Conservation (phyloP, 2,113 vertebrate species). For the Turdus rufiventris region DNA sequence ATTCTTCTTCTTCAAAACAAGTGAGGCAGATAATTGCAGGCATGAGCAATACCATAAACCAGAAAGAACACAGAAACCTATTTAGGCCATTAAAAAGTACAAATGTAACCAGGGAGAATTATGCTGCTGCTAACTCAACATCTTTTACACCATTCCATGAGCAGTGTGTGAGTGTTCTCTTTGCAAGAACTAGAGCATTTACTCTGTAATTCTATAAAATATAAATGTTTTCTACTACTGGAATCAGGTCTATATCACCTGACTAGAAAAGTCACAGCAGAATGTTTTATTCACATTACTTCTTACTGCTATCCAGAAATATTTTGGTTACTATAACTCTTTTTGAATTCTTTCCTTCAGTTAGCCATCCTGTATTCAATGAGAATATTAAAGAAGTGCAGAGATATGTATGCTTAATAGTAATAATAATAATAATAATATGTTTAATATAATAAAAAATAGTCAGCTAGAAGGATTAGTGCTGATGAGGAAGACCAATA, state of each 20-base stretch:
- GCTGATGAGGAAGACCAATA: neutral
- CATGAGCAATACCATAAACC: neutral
- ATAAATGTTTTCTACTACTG: neutral
- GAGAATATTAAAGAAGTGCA: neutral
- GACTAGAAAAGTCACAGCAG: neutral
- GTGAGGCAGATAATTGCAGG: neutral
- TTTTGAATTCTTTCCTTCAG: neutral
- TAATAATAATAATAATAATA: too few relatives aligned
- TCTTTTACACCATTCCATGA: neutral
- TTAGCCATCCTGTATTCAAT: neutral
- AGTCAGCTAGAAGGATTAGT: neutral
- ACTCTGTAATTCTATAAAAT: neutral
- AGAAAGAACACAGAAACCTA: neutral
- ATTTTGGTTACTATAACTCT: neutral
- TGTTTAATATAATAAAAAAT: neutral
- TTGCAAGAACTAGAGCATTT: neutral
- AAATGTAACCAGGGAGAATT: neutral
- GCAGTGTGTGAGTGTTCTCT: neutral
- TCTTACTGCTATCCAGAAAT: neutral
- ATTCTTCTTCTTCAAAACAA: neutral
- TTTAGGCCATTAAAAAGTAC: neutral
- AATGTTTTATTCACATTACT: neutral
- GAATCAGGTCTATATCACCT: neutral
- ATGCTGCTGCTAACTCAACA: neutral
- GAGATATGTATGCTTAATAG: neutral